Base-by-base conservation (phyloP, 2,888 invertebrate species). In the Monoplex corrugatus region DNA sequence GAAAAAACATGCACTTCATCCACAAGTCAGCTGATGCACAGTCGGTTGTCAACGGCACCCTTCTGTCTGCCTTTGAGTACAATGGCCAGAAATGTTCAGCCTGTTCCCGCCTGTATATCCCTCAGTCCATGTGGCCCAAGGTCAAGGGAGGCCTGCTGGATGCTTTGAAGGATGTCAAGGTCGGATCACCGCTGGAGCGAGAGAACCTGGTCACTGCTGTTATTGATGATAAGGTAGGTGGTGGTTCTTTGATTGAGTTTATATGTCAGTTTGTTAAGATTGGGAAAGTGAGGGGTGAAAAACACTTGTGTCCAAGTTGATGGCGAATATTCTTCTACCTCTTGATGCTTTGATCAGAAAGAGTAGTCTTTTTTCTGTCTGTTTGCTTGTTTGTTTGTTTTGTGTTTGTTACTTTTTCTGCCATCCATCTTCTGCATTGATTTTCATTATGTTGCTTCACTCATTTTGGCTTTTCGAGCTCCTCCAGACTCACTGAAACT, bases 1-100 rank as follows among this genome's bases (percentile, higher is more conserved):
- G 99, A 45, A 99, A 99, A 96, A 99, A 99, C 96, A 99, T 98
- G 96, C 99, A 99, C 96, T 99, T 99, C 94, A 97, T 99, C 45
- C 99, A 99, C 96, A 97, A 98, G 0, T 97, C 98, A 23, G 99
- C 99, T 23, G 98, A 99, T 96, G 96, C 97, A 0, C 97, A 97
- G 40, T 97, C 98, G 16, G 99, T 99, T 3, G 97, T 98, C 0
- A 97, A 97, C 45, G 97, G 97, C 45, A 98, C 99, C 0, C 98
- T 99, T 92, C 97, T 98, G 91, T 98, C 99, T 82, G 97, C 99
- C 1, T 99, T 99, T 96, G 99, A 99, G 96, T 99, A 97, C 96
- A 95, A 96, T 94, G 99, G 99, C 0, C 99, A 99, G 96, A 99
- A 99, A 96, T 99, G 99, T 96, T 99, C 99, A 1, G 99, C 99